Evolutionary conservation across 1,140 invertebrate species (phyloP), one percentile per base, ranked within the genome.

Genomic region (Ceratitis capitata): DNA sequence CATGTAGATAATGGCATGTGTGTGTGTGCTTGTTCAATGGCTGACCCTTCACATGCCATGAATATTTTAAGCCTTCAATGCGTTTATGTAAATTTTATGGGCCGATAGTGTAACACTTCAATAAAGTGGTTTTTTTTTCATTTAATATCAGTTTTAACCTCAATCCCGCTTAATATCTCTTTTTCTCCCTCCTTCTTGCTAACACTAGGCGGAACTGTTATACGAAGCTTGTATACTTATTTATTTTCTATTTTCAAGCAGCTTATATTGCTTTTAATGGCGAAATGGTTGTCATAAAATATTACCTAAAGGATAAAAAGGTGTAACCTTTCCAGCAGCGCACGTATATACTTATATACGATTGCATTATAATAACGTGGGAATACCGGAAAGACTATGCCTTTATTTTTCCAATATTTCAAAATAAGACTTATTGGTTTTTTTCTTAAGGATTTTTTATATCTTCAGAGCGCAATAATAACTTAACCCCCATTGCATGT

Each of bases 1-100:
- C 47, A 49, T 14, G 7, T 14, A n/a, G n/a, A n/a, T n/a, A n/a
- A n/a, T n/a, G n/a, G 0, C 6, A 7, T 39, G 16, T 39, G 29
- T 64, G 14, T 39, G 29, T 35, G 61, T 14, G 69, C 9, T 45
- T 78, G 69, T 78, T 78, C 39, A 78, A 23, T 45, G 35, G 39
- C 69, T 78, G 69, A 78, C 82, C 82, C 53, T 58, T 45, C 53
- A 84, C 35, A 56, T 56, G 83, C 42, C 56, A 84, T 84, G 83
- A 64, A 84, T 84, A 84, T 84, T 84, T 84, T 64, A 84, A 47
- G 83, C 83, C 47, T 61, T 84, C 53, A 45, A 84, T 64, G 42
- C 35, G 83, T 32, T 84, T 84, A 84, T 84, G 83, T 32, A 84
- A 84, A 84, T 84, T 84, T 84, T 84, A 53, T 84, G 29, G 47